Percentiles rank a stretch among this genome's conserved stretches.
Conservation (phyloP, 2,888 invertebrate species). For the Hyposoter didymator region DNA sequence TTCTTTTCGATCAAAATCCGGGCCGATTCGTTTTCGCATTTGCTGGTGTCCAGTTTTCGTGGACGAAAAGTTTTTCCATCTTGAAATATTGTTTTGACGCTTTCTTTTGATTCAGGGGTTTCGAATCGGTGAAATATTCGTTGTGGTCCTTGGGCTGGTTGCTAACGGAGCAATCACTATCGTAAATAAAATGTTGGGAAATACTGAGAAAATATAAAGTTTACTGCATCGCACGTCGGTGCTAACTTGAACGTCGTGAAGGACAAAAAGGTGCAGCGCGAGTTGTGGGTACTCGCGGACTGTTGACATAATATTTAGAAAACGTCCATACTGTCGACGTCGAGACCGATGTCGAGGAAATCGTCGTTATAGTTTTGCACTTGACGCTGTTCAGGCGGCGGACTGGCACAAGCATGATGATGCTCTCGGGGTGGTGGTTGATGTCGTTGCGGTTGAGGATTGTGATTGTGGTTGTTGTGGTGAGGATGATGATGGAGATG, state of each 20-base stretch:
- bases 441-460: slow-evolving; percentile 1
- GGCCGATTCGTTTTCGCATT: neutral
- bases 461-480: slow-evolving; percentile 18
- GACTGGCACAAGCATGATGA: slow-evolving; percentile 41
- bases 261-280: neutral
- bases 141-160: too few species aligned
- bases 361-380: slow-evolving; percentile 88
- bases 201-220: slow-evolving; percentile 1
- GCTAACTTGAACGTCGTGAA: neutral
- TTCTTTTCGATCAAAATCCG: neutral
- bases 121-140: too few species aligned
- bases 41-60: too few species aligned
- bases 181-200: neutral
- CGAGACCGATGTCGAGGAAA: slow-evolving; percentile 88
- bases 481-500: slow-evolving; percentile 52
- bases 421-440: neutral
- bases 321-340: slow-evolving; percentile 90
- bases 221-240: neutral
- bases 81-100: neutral
- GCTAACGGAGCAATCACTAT: neutral
- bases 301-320: slow-evolving; percentile 84
- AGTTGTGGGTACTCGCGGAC: neutral
- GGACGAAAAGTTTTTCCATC: neutral
- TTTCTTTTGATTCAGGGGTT: neutral
- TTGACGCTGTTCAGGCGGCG: slow-evolving; percentile 78